Conservation (phyloP, 2,888 invertebrate genomes). For the Lumbricus terrestris region DNA sequence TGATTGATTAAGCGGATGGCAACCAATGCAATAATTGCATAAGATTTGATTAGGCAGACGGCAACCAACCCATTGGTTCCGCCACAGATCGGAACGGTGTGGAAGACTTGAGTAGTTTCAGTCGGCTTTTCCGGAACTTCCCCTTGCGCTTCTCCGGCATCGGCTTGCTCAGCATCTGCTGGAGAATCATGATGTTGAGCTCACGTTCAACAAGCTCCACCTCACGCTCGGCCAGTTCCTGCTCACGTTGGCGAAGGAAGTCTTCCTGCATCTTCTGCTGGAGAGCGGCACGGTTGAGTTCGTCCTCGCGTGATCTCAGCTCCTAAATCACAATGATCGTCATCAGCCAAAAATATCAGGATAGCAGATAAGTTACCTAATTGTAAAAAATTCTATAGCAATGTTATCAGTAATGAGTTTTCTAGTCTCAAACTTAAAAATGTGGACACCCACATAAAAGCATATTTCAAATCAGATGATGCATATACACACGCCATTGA, state of each 20-base stretch:
- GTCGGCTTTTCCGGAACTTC: slow-evolving; percentile 75
- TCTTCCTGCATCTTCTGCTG: slow-evolving; percentile 86
- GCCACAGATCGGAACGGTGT: slow-evolving; percentile 53
- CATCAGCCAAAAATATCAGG: not conserved
- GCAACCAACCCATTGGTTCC: not conserved
- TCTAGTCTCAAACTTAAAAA: too few species aligned
- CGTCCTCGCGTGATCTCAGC: slow-evolving; percentile 86
- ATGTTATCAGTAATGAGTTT: too few species aligned
- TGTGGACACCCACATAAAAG: too few species aligned
- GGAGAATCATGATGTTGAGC: slow-evolving; percentile 80
- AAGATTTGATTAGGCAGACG: too few species aligned
- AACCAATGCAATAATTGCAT: too few species aligned
- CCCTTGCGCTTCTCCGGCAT: slow-evolving; percentile 81
- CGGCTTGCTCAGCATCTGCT: slow-evolving; percentile 67
- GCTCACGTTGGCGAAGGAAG: slow-evolving; percentile 74
- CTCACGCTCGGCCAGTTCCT: slow-evolving; percentile 84
- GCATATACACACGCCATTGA: not conserved
- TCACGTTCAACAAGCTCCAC: slow-evolving; percentile 84
- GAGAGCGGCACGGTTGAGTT: slow-evolving; percentile 81
- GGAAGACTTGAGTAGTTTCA: slow-evolving; percentile 75
- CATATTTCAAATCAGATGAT: too few species aligned
- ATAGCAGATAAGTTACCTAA: not conserved
- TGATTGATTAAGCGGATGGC: too few species aligned
- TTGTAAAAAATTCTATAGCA: too few species aligned
- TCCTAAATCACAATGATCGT: slow-evolving; percentile 73